phyloP scores from a whole-genome alignment of 1,140 invertebrate species.

The Drosophila navojoa region DNA sequence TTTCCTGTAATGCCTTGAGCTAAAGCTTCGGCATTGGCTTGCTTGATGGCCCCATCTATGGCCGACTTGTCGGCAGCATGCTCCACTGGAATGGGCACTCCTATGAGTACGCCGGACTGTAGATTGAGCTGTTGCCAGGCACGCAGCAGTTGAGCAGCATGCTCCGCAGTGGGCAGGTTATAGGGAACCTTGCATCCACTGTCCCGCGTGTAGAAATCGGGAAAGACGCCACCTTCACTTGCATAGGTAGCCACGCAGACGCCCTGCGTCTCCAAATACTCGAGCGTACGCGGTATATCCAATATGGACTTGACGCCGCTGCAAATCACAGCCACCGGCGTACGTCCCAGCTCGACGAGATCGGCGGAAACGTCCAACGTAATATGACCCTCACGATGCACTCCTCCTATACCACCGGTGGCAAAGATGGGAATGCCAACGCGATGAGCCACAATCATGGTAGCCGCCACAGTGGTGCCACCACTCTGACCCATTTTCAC shows the following conservation, averaged over 20 bases:
- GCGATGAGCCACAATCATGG: constrained; percentile 92
- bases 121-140: constrained; percentile 86
- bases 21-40: constrained; percentile 89
- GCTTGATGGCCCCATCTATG: constrained; percentile 89
- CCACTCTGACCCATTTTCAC: constrained; percentile 90
- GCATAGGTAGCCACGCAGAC: constrained; percentile 92
- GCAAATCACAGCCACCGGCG: constrained; percentile 94
- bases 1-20: constrained; percentile 90
- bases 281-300: constrained; percentile 96
- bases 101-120: constrained; percentile 93
- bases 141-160: constrained; percentile 90
- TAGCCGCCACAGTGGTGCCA: constrained; percentile 98
- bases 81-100: constrained; percentile 94
- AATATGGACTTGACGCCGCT: constrained; percentile 99
- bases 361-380: constrained; percentile 98
- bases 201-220: constrained; percentile 94
- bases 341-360: constrained; percentile 94
- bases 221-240: constrained; percentile 86
- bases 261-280: constrained; percentile 98
- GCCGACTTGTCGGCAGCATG: constrained; percentile 84
- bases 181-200: constrained; percentile 90
- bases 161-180: constrained; percentile 85
- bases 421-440: constrained; percentile 96
- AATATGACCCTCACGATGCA: constrained; percentile 93
- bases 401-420: constrained; percentile 96